Evolutionary conservation across 2,888 invertebrate species (phyloP), one percentile per base, ranked within the genome.

Genomic region (Coronaproctus castanopsis): DNA sequence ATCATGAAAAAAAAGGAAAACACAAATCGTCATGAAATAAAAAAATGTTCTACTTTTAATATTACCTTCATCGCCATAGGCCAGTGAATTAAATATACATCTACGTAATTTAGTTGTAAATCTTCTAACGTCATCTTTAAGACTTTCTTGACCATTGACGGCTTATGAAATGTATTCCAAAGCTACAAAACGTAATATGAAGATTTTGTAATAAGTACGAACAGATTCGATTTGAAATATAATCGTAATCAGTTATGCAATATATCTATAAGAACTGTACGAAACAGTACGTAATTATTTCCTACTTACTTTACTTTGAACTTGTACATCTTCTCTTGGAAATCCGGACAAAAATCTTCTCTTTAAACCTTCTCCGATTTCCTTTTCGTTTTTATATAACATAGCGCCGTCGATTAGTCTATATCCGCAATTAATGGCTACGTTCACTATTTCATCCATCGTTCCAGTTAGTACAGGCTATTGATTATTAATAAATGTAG

Each of bases 51-150:
- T n/a, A n/a, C n/a, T n/a, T n/a, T n/a, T n/a, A n/a, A n/a, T n/a
- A n/a, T 62, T 66, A 83, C 87, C 76, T 84, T 80, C 68, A 83
- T 89, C 0, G 79, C 89, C 69, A 86, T 79, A 1, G 93, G 93
- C 91, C 92, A 93, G 71, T 93, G 93, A 50, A 93, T 86, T 8
- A 93, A 76, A 69, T 90, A 93, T 50, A 93, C 75, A 71, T 93
- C 91, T 56, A 95, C 67, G 68, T 93, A 92, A 0, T 81, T 74
- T 0, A 90, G 67, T 5, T 81, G 79, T 18, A 95, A 76, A 70
- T 86, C 79, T 21, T 76, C 72, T n/a, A 93, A 71, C 0, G 86
- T 81, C 58, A 76, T 74, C 67, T 77, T 77, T 21, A 88, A 72
- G 0, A 83, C 83, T 0, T 78, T 75, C 54, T 80, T 77, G 10